Percentiles rank a stretch among this genome's conserved stretches.
phyloP scores from a whole-genome alignment of 1,140 invertebrate genomes.

The Caenorhabditis inopinata region DNA sequence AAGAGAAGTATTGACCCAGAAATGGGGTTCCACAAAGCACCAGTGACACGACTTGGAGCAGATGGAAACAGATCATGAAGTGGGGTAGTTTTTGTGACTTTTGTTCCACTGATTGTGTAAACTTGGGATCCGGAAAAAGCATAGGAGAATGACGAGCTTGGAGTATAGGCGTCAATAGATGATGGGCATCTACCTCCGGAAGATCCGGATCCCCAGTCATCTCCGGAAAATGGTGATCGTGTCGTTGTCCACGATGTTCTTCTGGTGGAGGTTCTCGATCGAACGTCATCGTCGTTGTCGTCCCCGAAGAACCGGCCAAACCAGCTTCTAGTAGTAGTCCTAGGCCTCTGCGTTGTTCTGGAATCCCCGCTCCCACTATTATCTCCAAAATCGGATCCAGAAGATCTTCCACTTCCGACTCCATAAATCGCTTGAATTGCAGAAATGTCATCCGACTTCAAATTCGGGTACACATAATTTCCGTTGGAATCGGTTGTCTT shows the following conservation, averaged over 20 bases:
- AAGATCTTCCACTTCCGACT: conserved; percentile 1
- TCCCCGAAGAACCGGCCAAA: conserved; percentile 44
- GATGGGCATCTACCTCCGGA: conserved; percentile 30
- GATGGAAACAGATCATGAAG: conserved; percentile 37
- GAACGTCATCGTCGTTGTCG: conserved; percentile 11
- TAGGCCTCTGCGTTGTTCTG: not conserved
- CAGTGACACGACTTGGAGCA: conserved; percentile 36
- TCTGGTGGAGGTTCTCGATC: not conserved
- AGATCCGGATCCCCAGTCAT: not conserved
- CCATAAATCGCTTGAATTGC: conserved; percentile 52
- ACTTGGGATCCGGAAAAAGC: conserved; percentile 42
- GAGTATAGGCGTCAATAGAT: conserved; percentile 40
- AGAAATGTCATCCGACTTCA: conserved; percentile 45
- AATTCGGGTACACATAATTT: conserved; percentile 43
- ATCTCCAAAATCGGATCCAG: conserved; percentile 18
- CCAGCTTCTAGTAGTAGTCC: conserved; percentile 36
- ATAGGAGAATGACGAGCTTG: conserved; percentile 40
- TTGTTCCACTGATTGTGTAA: conserved; percentile 29
- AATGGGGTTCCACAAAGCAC: conserved; percentile 43
- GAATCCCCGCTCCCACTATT: conserved; percentile 12
- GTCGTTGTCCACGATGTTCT: conserved; percentile 5
- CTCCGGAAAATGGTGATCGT: not conserved
- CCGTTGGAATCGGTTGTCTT: conserved; percentile 47
- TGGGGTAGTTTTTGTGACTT: not conserved
- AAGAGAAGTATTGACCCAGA: conserved; percentile 43